Evolutionary conservation across 2,113 vertebrate genomes (phyloP).

Genomic region (Eudyptes chrysolophus): DNA sequence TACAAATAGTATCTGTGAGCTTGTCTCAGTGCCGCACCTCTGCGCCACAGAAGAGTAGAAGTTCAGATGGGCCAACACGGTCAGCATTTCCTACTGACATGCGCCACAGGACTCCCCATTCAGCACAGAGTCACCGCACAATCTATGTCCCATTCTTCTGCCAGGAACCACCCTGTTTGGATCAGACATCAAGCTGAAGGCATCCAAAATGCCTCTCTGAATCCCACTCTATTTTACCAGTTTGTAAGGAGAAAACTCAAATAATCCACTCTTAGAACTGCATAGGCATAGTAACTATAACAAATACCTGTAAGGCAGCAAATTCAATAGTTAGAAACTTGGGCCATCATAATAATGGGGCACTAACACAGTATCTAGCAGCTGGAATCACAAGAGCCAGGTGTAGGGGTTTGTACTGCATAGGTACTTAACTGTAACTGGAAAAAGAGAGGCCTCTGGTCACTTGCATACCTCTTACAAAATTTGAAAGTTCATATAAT

Average conservation of each 20-base stretch:
- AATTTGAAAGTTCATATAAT: neutral
- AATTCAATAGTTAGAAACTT: neutral
- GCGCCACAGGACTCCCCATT: neutral
- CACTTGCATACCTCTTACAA: neutral
- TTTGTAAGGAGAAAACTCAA: neutral
- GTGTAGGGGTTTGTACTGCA: neutral
- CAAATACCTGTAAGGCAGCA: neutral
- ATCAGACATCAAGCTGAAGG: neutral
- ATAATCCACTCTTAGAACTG: neutral
- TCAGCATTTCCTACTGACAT: neutral
- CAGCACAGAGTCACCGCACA: neutral
- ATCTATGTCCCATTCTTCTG: neutral
- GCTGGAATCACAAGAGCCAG: neutral
- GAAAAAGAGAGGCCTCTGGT: neutral
- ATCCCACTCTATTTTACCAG: neutral
- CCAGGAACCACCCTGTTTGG: neutral
- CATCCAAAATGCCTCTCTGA: neutral
- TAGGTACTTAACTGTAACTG: neutral
- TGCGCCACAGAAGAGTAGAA: neutral
- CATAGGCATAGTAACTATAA: neutral
- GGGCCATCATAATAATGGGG: neutral
- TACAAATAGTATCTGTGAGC: neutral
- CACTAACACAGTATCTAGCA: neutral
- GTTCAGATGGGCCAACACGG: rapidly evolving
- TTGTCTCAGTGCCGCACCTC: neutral